Evolutionary conservation across 2,888 invertebrate genomes (phyloP).

Genomic region (Pseudoips prasinana): DNA sequence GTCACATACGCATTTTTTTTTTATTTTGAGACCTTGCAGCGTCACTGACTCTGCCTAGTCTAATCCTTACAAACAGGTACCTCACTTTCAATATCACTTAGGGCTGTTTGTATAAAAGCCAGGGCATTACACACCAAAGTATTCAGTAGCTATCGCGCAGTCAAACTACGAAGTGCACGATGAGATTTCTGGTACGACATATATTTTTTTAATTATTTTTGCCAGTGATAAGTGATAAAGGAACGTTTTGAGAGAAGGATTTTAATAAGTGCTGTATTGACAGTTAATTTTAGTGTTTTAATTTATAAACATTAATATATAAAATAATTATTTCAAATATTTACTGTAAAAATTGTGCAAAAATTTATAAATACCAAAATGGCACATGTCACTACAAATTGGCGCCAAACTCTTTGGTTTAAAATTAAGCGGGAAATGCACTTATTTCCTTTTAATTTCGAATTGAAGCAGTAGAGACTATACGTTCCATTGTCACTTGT

Average conservation of each 20-base stretch:
- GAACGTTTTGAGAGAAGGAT: conserved; percentile 15
- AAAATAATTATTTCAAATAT: no score
- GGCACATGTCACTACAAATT: no score
- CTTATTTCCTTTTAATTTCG: no score
- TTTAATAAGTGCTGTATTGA: no score
- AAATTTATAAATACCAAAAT: no score
- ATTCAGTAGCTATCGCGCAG: conserved; percentile 80
- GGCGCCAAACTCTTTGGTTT: no score
- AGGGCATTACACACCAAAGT: conserved; percentile 40
- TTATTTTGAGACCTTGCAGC: conserved; percentile 31
- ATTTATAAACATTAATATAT: no score
- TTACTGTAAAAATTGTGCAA: no score
- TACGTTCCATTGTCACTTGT: no score
- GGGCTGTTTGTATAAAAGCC: conserved; percentile 67
- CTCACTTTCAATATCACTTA: conserved; percentile 59
- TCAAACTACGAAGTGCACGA: conserved; percentile 76
- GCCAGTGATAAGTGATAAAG: conserved; percentile 22
- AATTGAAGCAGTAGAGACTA: no score
- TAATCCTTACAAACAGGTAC: conserved; percentile 33
- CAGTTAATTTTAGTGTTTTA: no score
- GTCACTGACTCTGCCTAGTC: conserved; percentile 28
- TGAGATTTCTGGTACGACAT: conserved; percentile 76
- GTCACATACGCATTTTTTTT: conserved; percentile 6
- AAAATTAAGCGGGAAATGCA: no score
- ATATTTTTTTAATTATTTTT: conserved; percentile 27